Base-by-base conservation (phyloP, 2,797 vertebrate species). In the Sebastes kiyomatsui region DNA sequence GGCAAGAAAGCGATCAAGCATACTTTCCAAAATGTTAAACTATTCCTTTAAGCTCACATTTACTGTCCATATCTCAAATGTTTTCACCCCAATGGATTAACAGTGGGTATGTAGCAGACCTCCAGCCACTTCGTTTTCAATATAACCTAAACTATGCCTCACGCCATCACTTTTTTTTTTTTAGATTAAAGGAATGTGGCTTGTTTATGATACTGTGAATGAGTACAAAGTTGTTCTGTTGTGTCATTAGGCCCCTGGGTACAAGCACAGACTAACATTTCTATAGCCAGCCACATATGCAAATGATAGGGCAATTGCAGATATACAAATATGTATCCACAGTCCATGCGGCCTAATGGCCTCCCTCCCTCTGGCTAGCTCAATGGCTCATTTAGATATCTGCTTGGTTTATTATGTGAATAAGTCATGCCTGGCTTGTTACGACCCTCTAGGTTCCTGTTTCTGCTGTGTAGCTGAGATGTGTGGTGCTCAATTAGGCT, bases 341-440 rank as follows among this genome's bases (percentile, higher is more conserved):
- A 90, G 92, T 91, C 91, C 84, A 67, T 22, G n/a, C 66, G 58
- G 87, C 88, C 92, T 95, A 95, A 95, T 94, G 93, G 93, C 82
- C 90, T 90, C 89, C 90, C 92, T 90, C 93, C 90, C 90, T 83
- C 90, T 83, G 90, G 88, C 88, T 80, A 75, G 91, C 91, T 94
- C 92, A 95, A 94, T 94, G 94, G 94, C 93, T 95, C 94, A 95
- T 95, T 95, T 94, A 94, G 93, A 94, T 93, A 94, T 93, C 92
- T 89, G 93, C 92, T 89, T 70, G 90, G 89, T 95, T 95, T 95
- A 95, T 95, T 94, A 91, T 90, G 90, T 92, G 93, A 93, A 95
- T 95, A 95, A 95, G 93, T 95, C 94, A 95, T 87, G 90, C 72
- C 89, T 75, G 90, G 94, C 93, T 95, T 94, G 92, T 95, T 95